These are phyloP conservation scores for Syrmaticus mikado DNA, from an alignment of 2,113 vertebrate genomes.

Conservation along the genomic window DNA sequence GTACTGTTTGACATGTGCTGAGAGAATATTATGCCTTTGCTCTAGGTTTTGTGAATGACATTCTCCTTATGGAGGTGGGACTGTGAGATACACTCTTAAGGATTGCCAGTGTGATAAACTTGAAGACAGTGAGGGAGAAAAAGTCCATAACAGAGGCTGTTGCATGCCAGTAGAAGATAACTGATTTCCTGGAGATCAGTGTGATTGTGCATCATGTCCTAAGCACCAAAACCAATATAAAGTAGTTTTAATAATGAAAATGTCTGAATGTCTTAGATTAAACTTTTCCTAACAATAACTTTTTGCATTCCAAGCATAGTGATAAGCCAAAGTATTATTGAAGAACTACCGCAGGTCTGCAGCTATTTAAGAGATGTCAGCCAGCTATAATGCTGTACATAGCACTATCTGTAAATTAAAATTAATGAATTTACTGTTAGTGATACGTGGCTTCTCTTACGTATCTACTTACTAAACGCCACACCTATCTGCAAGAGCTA, in stretches of 20 bases:
- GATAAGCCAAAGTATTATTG: not conserved
- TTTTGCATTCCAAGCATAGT: not conserved
- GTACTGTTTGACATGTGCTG: constrained; percentile 66
- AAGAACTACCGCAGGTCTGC: not conserved
- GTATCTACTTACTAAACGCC: not conserved
- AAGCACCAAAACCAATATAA: not conserved
- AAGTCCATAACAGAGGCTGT: not conserved
- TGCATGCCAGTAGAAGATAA: not conserved
- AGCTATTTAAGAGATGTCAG: not conserved
- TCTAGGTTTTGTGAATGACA: constrained; percentile 69
- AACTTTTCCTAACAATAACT: not conserved
- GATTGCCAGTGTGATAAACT: constrained; percentile 38
- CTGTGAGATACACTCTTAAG: constrained; percentile 21
- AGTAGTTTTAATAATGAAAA: not conserved
- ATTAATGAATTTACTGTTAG: not conserved
- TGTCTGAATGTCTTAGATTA: not conserved
- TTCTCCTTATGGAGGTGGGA: constrained; percentile 51
- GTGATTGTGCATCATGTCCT: not conserved
- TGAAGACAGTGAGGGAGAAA: not conserved
- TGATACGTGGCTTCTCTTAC: not conserved
- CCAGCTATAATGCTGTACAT: not conserved
- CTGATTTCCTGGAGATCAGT: not conserved
- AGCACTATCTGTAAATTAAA: not conserved
- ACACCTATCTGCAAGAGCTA: not conserved
- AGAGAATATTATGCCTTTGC: constrained; percentile 52